A percentile compares a stretch with the other conserved stretches of the same genome.
These are phyloP conservation scores for Nanorana parkeri DNA, from an alignment of 2,113 vertebrate species.

Conservation along the genomic window DNA sequence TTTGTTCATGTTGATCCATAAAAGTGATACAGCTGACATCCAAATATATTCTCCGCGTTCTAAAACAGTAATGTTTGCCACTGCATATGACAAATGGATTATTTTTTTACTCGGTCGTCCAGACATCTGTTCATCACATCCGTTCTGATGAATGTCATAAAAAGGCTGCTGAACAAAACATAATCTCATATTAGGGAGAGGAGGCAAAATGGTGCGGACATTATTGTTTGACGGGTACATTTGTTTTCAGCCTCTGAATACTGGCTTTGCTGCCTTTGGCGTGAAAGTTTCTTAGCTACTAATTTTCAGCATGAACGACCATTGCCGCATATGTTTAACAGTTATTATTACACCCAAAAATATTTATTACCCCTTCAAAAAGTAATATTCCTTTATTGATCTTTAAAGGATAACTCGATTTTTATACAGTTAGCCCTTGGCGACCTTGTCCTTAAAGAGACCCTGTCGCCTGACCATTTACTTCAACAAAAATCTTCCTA, in stretches of 20 bases:
- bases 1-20: neutral
- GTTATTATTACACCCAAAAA: too few relatives aligned
- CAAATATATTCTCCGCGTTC: slow-evolving; percentile 10
- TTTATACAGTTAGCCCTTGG: too few relatives aligned
- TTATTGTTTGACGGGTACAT: neutral
- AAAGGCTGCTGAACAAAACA: neutral
- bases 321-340: too few relatives aligned
- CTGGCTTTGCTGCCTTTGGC: too few relatives aligned
- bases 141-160: neutral
- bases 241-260: neutral
- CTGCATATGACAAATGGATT: neutral
- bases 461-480: too few relatives aligned
- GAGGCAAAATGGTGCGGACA: neutral
- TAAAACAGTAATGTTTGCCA: neutral
- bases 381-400: too few relatives aligned
- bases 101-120: neutral
- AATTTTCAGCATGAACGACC: too few relatives aligned
- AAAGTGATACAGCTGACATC: slow-evolving; percentile 1
- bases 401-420: too few relatives aligned
- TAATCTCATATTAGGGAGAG: neutral
- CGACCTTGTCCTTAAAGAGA: too few relatives aligned
- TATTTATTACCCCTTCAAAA: too few relatives aligned
- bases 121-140: neutral
- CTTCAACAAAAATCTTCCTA: too few relatives aligned
- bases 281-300: too few relatives aligned